Conservation (phyloP, 2,797 vertebrate species). For the Masticophis lateralis region DNA sequence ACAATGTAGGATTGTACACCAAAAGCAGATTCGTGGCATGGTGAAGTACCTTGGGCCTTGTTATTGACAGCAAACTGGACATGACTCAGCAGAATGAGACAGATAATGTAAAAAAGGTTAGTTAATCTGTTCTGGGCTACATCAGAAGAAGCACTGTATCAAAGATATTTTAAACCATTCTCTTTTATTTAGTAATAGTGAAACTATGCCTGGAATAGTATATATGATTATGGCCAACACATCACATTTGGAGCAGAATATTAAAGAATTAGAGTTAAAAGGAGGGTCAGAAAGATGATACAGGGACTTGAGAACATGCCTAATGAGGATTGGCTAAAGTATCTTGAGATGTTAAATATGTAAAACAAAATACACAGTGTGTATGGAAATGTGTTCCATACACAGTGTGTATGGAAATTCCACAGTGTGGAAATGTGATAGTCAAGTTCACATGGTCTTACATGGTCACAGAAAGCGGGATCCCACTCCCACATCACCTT, state of each 20-base stretch:
- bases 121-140: background rate
- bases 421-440: background rate
- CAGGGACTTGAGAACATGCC: background rate
- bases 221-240: background rate
- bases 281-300: background rate
- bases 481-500: background rate
- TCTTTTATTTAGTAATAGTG: background rate
- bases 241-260: background rate
- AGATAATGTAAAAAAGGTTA: background rate
- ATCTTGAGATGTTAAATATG: background rate
- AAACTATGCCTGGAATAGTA: background rate
- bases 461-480: background rate
- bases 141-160: background rate
- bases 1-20: too few species aligned
- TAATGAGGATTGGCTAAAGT: background rate
- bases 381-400: background rate
- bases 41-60: too few species aligned
- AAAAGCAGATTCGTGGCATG: too few species aligned
- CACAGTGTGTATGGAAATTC: too few species aligned
- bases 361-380: background rate
- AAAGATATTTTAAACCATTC: background rate
- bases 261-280: background rate
- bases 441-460: background rate
- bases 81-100: background rate
- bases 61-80: too few species aligned